Conservation (phyloP, 2,797 vertebrate genomes). For the Graptemys geographica region DNA sequence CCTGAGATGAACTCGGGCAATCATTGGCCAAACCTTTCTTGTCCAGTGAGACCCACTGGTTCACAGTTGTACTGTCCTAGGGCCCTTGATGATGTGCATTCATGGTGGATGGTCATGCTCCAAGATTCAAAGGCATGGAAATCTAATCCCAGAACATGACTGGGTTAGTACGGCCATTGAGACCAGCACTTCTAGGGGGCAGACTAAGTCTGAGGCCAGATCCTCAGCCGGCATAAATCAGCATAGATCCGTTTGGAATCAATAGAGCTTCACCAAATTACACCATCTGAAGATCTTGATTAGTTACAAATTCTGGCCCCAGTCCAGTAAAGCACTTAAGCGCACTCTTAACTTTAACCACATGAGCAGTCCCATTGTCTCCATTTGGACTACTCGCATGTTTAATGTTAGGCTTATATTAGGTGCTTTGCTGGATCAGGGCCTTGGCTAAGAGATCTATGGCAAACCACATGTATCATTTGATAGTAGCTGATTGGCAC, state of each 20-base stretch:
- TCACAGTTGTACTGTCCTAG: background rate
- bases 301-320: background rate
- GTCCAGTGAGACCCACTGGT: background rate
- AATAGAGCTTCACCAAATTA: background rate
- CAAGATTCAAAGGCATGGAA: background rate
- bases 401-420: background rate
- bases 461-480: background rate
- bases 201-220: background rate
- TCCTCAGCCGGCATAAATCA: background rate
- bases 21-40: background rate
- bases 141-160: background rate
- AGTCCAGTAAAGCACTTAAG: background rate
- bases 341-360: background rate
- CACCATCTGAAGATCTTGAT: background rate
- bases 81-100: background rate
- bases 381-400: background rate
- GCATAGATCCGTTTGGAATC: background rate
- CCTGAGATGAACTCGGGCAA: background rate
- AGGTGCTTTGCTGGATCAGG: background rate
- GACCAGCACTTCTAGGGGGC: background rate
- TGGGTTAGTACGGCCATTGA: background rate
- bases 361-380: background rate
- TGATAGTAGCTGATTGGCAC: constrained; percentile 5
- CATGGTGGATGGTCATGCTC: background rate
- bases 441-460: background rate